These are phyloP conservation scores for Megaustenia siamemsis DNA, from an alignment of 2,888 invertebrate genomes.

Conservation along the genomic window DNA sequence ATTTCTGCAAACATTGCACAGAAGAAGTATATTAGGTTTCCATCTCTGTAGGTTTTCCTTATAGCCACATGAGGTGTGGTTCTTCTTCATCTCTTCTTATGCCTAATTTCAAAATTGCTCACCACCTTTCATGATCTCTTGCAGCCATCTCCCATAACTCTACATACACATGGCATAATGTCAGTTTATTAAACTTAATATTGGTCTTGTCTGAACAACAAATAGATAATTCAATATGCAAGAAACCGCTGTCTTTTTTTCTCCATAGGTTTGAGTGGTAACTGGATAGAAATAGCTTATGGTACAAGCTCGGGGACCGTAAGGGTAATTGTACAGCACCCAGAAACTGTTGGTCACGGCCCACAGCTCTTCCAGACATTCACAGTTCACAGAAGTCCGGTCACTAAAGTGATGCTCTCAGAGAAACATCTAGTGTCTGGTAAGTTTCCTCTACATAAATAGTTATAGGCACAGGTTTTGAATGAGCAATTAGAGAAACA, in stretches of 20 bases:
- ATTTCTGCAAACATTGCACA: too few relatives aligned
- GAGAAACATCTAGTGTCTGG: constrained; percentile 97
- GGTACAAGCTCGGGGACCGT: constrained; percentile 96
- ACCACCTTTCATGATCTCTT: too few relatives aligned
- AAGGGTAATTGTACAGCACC: constrained; percentile 98
- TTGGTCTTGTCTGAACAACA: too few relatives aligned
- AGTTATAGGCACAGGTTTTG: too few relatives aligned
- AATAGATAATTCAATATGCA: background rate
- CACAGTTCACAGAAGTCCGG: constrained; percentile 96
- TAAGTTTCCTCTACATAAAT: constrained; percentile 23
- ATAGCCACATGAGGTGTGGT: too few relatives aligned
- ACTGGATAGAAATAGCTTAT: constrained; percentile 99
- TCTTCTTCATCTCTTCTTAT: too few relatives aligned
- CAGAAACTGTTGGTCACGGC: constrained; percentile 98
- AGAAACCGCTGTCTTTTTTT: background rate
- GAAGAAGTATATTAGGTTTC: too few relatives aligned
- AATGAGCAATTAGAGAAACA: constrained; percentile 96
- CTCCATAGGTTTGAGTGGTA: constrained; percentile 91
- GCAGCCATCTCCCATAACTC: too few relatives aligned
- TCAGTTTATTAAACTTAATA: too few relatives aligned
- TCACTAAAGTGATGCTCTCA: constrained; percentile 92
- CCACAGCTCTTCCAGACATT: constrained; percentile 99
- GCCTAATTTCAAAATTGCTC: too few relatives aligned
- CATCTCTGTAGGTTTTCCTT: too few relatives aligned
- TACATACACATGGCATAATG: too few relatives aligned